A percentile compares a stretch with the other conserved stretches of the same genome.
phyloP scores from a whole-genome alignment of 1,140 invertebrate genomes.

The Lepidotrigona ventralis region DNA sequence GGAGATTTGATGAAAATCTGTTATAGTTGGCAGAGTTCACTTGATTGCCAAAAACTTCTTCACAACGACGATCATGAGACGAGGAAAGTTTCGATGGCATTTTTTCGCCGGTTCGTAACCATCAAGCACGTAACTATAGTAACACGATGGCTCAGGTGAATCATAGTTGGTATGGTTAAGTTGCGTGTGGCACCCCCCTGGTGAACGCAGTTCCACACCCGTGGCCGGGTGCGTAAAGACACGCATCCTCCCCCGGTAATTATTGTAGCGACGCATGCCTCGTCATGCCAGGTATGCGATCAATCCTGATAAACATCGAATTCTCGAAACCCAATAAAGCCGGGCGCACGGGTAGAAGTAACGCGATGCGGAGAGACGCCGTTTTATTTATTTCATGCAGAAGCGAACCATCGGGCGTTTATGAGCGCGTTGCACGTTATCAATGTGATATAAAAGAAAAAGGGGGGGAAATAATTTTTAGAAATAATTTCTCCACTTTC shows the following conservation, averaged over 20 bases:
- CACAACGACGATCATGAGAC: background rate
- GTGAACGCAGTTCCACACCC: constrained; percentile 35
- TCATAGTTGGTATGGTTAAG: constrained; percentile 59
- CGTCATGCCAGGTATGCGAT: constrained; percentile 66
- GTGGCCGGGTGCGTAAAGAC: constrained; percentile 61
- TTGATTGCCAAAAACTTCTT: background rate
- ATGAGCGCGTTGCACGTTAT: background rate
- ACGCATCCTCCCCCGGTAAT: constrained; percentile 62
- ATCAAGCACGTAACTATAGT: constrained; percentile 60
- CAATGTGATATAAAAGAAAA: background rate
- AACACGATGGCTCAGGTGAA: constrained; percentile 66
- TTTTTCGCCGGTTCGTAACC: background rate
- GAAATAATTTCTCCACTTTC: background rate
- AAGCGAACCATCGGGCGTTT: background rate
- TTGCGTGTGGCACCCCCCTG: constrained; percentile 60
- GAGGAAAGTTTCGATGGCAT: background rate
- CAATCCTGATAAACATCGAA: constrained; percentile 53
- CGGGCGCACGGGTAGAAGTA: background rate
- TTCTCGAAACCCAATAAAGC: constrained; percentile 51
- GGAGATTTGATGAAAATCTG: too few relatives aligned
- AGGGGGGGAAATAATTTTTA: too few relatives aligned
- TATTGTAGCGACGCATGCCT: constrained; percentile 65
- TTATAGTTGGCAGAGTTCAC: background rate
- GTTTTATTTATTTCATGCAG: background rate
- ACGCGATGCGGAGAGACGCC: background rate